Percentiles rank a stretch among this genome's conserved stretches.
These are phyloP conservation scores for Glaucopsyche alexis DNA, from an alignment of 2,888 invertebrate species.

Conservation along the genomic window DNA sequence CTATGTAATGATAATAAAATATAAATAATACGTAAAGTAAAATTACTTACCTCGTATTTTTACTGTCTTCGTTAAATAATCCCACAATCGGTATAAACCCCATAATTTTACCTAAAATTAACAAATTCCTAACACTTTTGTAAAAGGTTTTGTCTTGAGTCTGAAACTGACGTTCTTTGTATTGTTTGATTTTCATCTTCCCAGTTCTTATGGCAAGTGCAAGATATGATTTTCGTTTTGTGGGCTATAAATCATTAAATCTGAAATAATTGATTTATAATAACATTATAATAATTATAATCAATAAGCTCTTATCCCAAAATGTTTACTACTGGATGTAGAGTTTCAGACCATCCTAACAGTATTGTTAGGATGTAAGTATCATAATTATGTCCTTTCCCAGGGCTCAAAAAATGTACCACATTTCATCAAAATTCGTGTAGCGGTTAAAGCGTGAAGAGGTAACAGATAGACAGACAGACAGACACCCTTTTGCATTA, in stretches of 20 bases:
- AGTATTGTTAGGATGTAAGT: no score
- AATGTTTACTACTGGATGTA: no score
- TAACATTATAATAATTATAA: neutral
- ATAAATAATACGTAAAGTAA: no score
- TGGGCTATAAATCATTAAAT: neutral
- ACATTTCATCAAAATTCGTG: no score
- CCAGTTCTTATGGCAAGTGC: neutral
- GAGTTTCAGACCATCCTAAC: no score
- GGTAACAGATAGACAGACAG: no score
- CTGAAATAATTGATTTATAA: neutral
- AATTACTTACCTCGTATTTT: constrained; percentile 34
- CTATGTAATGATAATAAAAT: no score
- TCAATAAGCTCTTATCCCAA: no score
- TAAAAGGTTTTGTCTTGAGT: constrained; percentile 34
- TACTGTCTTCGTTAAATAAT: constrained; percentile 32
- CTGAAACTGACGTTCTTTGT: neutral
- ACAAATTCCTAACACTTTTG: constrained; percentile 30
- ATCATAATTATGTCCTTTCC: no score
- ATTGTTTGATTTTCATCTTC: neutral
- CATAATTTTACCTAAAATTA: constrained; percentile 33
- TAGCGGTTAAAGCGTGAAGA: no score
- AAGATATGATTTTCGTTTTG: neutral
- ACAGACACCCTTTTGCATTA: no score
- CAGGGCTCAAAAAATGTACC: no score
- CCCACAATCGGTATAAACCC: constrained; percentile 38